Evolutionary conservation across 2,113 vertebrate species (phyloP).

Genomic region (Stegastes partitus): DNA sequence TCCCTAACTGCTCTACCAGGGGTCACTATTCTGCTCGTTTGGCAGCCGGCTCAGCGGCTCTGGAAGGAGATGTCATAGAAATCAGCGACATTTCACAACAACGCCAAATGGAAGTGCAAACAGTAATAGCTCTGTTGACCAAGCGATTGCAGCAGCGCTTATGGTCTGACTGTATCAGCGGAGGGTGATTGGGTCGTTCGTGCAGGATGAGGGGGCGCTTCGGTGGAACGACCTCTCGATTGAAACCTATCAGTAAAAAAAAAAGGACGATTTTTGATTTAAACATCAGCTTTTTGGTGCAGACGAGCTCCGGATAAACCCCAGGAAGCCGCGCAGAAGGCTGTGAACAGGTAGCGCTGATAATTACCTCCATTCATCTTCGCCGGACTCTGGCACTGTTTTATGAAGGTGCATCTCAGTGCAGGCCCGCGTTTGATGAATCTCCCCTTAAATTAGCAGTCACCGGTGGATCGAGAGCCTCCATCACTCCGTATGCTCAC

Average conservation of each 20-base stretch:
- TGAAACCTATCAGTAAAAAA: constrained; percentile 35
- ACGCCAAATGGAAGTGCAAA: constrained; percentile 64
- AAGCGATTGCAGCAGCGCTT: constrained; percentile 29
- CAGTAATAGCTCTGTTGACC: constrained; percentile 50
- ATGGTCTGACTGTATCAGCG: constrained; percentile 10
- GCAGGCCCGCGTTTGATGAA: constrained; percentile 80
- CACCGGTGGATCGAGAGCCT: constrained; percentile 76
- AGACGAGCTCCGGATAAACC: constrained; percentile 48
- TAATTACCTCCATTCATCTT: constrained; percentile 87
- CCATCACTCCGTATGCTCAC: constrained; percentile 69
- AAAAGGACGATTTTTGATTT: constrained; percentile 46
- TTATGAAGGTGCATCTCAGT: constrained; percentile 72
- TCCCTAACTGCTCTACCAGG: constrained; percentile 52
- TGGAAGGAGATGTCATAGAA: constrained; percentile 60
- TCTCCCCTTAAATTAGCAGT: constrained; percentile 82
- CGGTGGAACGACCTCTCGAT: constrained; percentile 38
- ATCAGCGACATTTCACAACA: constrained; percentile 54
- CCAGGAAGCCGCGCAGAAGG: constrained; percentile 55
- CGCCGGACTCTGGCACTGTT: constrained; percentile 74
- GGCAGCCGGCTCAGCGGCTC: constrained; percentile 65
- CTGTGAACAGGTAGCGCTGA: constrained; percentile 73
- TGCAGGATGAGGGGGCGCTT: constrained; percentile 43
- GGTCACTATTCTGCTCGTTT: constrained; percentile 68
- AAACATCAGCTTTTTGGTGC: constrained; percentile 22
- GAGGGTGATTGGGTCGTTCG: constrained; percentile 52